Evolutionary conservation across 37 sponge, comb jelly and placozoan genomes (phyloP), one percentile per base, ranked within the genome.

Genomic region (Oopsacas minuta): DNA sequence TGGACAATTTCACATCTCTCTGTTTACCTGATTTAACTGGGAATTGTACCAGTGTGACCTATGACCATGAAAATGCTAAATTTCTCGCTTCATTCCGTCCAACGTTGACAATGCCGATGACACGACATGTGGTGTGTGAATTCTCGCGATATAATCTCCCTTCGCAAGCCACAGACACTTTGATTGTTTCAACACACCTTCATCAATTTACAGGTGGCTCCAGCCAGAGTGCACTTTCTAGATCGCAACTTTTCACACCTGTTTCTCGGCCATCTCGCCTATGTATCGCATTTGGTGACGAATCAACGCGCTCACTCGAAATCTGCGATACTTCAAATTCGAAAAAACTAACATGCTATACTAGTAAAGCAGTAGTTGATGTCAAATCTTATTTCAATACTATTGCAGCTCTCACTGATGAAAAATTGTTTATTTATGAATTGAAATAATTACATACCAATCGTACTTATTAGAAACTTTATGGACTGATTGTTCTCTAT

Each of bases 171-270:
- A 34, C 22, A n/a, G 75, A 3, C 22, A 5, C 75, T 61, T n/a
- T n/a, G 1, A 61, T 61, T 3, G 1, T 3, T 25, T 25, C 75
- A 5, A 61, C 75, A 25, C 83, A 69, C 23, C 53, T 90, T 32
- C 87, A 94, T 81, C 88, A 90, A 83, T 94, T 94, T 83, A 82
- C 52, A 1, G 94, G 94, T 25, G 90, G 94, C 38, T 22, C 86
- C 28, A 38, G 84, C 17, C 83, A 90, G 82, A 90, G 83, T 34
- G 82, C 91, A 1, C 86, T 94, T 36, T 91, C 94, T 30, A 86
- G 89, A 30, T 91, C 94, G 7, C 38, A 23, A 15, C 84, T 94
- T 39, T 94, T 90, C 82, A 38, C 85, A 39, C 94, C 94, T 28
- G 81, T 53, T 1, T 34, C 32, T 39, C 84, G 88, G 5, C 0